Percentiles rank a stretch among this genome's conserved stretches.
Conservation (phyloP, 2,797 vertebrate genomes). For the Dicrostonyx torquatus region DNA sequence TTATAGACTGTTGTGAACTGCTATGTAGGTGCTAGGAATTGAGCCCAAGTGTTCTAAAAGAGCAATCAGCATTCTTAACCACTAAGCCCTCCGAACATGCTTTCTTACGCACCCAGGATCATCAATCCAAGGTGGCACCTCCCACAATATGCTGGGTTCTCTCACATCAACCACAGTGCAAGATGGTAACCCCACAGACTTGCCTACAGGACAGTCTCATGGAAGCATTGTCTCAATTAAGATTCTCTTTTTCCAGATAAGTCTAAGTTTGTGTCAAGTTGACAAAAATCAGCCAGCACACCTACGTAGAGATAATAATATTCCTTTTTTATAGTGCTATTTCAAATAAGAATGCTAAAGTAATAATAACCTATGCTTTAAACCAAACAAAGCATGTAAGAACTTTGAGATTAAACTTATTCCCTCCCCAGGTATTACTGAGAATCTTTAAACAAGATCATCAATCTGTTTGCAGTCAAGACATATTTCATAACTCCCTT, state of each 20-base stretch:
- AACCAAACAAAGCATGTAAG: background rate
- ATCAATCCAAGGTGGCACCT: background rate
- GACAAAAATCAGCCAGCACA: background rate
- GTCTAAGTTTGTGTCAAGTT: background rate
- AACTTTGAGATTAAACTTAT: constrained; percentile 6
- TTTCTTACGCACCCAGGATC: background rate
- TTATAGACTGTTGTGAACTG: background rate
- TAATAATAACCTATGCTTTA: background rate
- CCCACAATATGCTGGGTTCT: background rate
- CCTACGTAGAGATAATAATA: background rate
- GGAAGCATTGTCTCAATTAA: background rate
- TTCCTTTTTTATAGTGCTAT: background rate
- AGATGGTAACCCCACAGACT: background rate
- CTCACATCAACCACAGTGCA: background rate
- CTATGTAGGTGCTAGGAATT: background rate
- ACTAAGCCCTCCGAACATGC: background rate
- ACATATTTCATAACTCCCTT: background rate
- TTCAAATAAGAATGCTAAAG: background rate
- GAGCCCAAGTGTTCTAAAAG: background rate
- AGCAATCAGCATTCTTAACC: background rate
- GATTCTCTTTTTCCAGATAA: background rate
- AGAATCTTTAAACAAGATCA: background rate
- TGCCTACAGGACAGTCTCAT: background rate
- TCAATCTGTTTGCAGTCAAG: background rate
- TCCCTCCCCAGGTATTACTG: background rate